phyloP scores from a whole-genome alignment of 2,888 invertebrate genomes.

The Agrochola circellaris region DNA sequence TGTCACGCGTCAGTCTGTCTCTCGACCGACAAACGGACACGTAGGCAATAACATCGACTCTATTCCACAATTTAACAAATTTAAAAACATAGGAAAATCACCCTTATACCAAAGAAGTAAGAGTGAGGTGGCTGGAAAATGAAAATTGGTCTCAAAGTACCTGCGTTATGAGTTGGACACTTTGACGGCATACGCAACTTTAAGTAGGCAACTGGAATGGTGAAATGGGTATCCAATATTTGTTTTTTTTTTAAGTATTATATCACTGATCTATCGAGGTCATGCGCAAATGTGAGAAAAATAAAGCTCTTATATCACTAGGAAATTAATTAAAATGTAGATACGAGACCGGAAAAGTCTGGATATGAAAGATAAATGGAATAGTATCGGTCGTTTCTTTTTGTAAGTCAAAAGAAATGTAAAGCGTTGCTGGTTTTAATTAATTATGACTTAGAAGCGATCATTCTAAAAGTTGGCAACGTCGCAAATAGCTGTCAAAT shows the following conservation, averaged over 20 bases:
- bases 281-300: conserved; percentile 5
- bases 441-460: background rate
- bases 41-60: conserved; percentile 79
- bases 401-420: conserved; percentile 16
- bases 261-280: conserved; percentile 45
- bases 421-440: conserved; percentile 1
- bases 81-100: conserved; percentile 48
- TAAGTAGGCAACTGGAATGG: conserved; percentile 78
- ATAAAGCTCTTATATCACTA: background rate
- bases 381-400: conserved; percentile 22
- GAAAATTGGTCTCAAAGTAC: conserved; percentile 67
- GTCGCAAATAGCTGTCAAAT: too few relatives aligned
- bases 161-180: conserved; percentile 84
- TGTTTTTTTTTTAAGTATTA: conserved; percentile 59
- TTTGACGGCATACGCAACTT: conserved; percentile 81
- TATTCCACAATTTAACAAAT: conserved; percentile 62
- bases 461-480: too few relatives aligned
- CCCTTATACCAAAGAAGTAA: conserved; percentile 45
- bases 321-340: conserved; percentile 43
- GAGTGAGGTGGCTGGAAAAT: conserved; percentile 39
- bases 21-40: conserved; percentile 75
- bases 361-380: conserved; percentile 30
- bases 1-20: conserved; percentile 74
- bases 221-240: conserved; percentile 76
- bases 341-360: conserved; percentile 13